Evolutionary conservation across 2,888 invertebrate genomes (phyloP).

Genomic region (Heliconius hortense): DNA sequence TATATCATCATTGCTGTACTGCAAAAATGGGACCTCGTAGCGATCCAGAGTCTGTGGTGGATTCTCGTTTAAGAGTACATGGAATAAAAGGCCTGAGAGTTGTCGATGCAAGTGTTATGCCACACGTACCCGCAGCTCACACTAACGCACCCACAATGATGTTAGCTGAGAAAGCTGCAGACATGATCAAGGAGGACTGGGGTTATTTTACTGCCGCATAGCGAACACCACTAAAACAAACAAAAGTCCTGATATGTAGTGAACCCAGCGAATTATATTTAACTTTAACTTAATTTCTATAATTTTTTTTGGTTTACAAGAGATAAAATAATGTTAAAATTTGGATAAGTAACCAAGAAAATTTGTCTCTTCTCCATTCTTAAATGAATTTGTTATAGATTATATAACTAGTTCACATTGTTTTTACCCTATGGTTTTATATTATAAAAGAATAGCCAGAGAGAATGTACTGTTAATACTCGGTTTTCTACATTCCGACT

Average conservation of each 20-base stretch:
- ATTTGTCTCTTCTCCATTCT: neutral
- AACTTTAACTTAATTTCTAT: neutral
- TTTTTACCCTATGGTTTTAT: too few relatives aligned
- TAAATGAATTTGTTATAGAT: neutral
- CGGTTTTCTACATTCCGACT: too few relatives aligned
- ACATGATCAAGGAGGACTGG: slow-evolving; percentile 78
- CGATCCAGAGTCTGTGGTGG: slow-evolving; percentile 78
- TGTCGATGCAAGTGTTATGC: slow-evolving; percentile 83
- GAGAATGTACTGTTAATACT: too few relatives aligned
- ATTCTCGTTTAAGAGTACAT: slow-evolving; percentile 73
- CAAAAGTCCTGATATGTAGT: neutral
- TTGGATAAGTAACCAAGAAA: neutral
- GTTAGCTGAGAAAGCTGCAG: slow-evolving; percentile 83
- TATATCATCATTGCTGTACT: slow-evolving; percentile 81
- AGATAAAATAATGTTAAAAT: neutral
- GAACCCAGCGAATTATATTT: neutral
- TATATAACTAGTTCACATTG: neutral
- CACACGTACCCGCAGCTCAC: slow-evolving; percentile 79
- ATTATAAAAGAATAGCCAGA: neutral
- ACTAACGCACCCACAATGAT: slow-evolving; percentile 82
- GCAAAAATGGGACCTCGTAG: slow-evolving; percentile 77
- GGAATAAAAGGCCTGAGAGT: slow-evolving; percentile 78
- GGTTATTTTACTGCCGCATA: slow-evolving; percentile 37
- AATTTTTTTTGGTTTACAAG: too few relatives aligned
- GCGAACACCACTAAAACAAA: too few relatives aligned